Conservation (phyloP, 2,113 vertebrate genomes). For the Meleagris gallopavo region DNA sequence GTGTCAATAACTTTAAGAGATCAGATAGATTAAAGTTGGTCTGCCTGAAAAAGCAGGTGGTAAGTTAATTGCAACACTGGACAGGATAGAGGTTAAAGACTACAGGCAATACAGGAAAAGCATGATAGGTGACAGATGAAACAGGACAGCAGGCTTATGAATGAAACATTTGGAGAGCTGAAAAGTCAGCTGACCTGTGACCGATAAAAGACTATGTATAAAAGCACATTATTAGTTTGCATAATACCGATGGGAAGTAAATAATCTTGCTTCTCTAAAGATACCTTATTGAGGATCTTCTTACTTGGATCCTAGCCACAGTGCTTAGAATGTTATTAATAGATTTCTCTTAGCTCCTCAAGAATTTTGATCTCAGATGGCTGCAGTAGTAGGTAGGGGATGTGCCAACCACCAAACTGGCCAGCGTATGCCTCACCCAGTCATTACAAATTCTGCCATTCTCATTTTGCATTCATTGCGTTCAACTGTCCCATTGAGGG, state of each 20-base stretch:
- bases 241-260: background rate
- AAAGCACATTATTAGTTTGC: background rate
- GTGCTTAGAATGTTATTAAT: background rate
- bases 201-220: background rate
- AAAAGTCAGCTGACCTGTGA: background rate
- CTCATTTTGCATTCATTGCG: background rate
- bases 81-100: background rate
- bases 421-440: background rate
- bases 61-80: background rate
- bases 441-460: background rate
- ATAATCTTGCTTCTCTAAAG: background rate
- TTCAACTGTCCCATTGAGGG: background rate
- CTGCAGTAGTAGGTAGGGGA: background rate
- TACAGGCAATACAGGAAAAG: background rate
- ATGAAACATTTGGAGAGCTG: background rate
- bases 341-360: constrained; percentile 8
- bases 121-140: background rate
- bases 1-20: background rate
- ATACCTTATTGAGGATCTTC: background rate
- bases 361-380: constrained; percentile 18
- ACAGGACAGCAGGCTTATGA: background rate
- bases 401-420: background rate
- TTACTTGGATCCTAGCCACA: background rate
- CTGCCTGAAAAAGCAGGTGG: background rate
- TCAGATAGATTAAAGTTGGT: background rate